A percentile compares a stretch with the other conserved stretches of the same genome.
phyloP scores from a whole-genome alignment of 2,113 vertebrate species.

The Dryoscopus gambensis region DNA sequence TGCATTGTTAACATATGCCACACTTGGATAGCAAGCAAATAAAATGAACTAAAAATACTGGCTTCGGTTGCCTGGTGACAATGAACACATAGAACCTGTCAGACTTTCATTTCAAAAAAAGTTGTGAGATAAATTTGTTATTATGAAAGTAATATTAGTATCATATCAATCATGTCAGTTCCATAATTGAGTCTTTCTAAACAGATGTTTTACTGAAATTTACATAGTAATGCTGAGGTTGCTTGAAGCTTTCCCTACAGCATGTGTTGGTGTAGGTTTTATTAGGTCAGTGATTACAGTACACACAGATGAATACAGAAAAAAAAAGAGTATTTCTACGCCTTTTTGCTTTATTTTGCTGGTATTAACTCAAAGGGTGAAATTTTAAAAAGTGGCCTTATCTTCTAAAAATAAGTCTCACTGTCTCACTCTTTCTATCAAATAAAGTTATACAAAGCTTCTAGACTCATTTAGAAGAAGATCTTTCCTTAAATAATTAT shows the following conservation, averaged over 20 bases:
- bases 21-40: background rate
- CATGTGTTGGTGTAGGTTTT: background rate
- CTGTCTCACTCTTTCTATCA: background rate
- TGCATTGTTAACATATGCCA: background rate
- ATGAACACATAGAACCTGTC: background rate
- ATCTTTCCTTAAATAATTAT: background rate
- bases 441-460: background rate
- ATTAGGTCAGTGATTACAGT: background rate
- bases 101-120: background rate
- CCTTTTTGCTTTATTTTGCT: background rate
- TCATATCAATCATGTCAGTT: background rate
- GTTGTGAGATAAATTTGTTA: background rate
- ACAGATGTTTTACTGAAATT: background rate
- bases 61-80: accelerated
- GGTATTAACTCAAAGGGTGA: background rate
- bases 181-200: background rate
- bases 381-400: background rate
- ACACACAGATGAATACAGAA: background rate
- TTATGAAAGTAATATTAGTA: background rate
- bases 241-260: background rate
- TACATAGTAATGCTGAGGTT: background rate
- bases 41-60: background rate
- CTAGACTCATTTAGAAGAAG: background rate
- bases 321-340: background rate
- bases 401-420: background rate